Evolutionary conservation across 2,797 vertebrate species (phyloP).

Genomic region (Iguana delicatissima): DNA sequence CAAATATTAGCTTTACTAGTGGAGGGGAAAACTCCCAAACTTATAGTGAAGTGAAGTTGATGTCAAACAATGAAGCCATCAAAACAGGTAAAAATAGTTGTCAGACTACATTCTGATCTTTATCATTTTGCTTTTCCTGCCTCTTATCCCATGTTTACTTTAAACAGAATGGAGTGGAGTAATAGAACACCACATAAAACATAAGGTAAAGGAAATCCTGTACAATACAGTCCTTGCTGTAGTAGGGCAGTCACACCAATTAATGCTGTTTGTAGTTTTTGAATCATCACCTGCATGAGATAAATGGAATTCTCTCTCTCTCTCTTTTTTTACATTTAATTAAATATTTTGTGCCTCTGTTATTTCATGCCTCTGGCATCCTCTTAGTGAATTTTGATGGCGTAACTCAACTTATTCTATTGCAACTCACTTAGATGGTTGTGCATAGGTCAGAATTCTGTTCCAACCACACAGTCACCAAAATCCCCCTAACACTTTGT

Average conservation of each 20-base stretch:
- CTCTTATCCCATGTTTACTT: background rate
- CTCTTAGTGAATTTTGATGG: no score
- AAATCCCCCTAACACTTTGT: no score
- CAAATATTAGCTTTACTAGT: constrained; percentile 19
- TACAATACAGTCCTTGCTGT: background rate
- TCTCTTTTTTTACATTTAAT: background rate
- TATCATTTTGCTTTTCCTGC: background rate
- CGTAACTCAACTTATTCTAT: no score
- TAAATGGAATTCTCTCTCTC: background rate
- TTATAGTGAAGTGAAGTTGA: constrained; percentile 2
- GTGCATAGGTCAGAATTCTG: no score
- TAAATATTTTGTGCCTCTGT: background rate
- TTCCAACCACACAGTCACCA: no score
- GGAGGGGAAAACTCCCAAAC: background rate
- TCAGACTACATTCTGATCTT: background rate
- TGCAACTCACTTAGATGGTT: no score
- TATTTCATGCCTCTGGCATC: no score
- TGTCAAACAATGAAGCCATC: constrained; percentile 31
- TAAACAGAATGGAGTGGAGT: background rate
- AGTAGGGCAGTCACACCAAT: background rate
- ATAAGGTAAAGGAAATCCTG: background rate
- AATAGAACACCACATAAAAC: background rate
- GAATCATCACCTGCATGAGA: background rate
- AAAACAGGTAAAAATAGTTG: constrained; percentile 24
- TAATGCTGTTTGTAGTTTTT: background rate